A percentile compares a stretch with the other conserved stretches of the same genome.
Conservation (phyloP, 2,888 invertebrate genomes). For the Morpho helenor region DNA sequence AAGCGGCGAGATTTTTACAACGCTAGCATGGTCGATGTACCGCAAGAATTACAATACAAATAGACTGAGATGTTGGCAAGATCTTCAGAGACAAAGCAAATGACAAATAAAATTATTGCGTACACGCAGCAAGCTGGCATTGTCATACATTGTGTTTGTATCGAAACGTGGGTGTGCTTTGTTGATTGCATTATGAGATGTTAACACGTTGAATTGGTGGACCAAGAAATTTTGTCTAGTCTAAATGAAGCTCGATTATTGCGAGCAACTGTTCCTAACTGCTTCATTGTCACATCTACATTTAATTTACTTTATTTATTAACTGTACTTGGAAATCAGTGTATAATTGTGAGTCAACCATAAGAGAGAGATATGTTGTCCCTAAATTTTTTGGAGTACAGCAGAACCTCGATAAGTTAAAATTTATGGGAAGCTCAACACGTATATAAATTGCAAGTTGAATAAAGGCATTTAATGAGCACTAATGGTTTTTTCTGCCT, state of each 20-base stretch:
- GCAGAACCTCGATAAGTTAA: too few species aligned
- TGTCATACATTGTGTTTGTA: constrained; percentile 44
- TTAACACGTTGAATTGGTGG: constrained; percentile 1
- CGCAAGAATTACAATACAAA: constrained; percentile 36
- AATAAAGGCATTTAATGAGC: too few species aligned
- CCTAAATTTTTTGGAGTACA: too few species aligned
- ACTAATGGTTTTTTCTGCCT: too few species aligned
- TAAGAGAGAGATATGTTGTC: too few species aligned
- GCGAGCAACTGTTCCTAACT: too few species aligned
- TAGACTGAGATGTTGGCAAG: constrained; percentile 53
- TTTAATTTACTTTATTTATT: too few species aligned
- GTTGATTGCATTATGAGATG: constrained; percentile 23
- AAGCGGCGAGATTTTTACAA: constrained; percentile 11
- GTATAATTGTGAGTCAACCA: too few species aligned
- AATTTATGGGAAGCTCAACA: too few species aligned
- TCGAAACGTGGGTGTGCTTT: constrained; percentile 38
- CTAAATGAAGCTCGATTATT: not conserved
- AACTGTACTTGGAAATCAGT: too few species aligned
- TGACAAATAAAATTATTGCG: constrained; percentile 50
- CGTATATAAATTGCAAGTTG: too few species aligned
- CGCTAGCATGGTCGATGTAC: constrained; percentile 4
- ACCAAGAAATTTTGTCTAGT: constrained; percentile 1
- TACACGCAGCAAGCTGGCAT: constrained; percentile 38
- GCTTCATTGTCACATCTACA: too few species aligned
- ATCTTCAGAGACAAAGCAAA: constrained; percentile 48